A percentile compares a stretch with the other conserved stretches of the same genome.
These are phyloP conservation scores for Cantharis flavilabris DNA, from an alignment of 2,888 invertebrate genomes.

Conservation along the genomic window DNA sequence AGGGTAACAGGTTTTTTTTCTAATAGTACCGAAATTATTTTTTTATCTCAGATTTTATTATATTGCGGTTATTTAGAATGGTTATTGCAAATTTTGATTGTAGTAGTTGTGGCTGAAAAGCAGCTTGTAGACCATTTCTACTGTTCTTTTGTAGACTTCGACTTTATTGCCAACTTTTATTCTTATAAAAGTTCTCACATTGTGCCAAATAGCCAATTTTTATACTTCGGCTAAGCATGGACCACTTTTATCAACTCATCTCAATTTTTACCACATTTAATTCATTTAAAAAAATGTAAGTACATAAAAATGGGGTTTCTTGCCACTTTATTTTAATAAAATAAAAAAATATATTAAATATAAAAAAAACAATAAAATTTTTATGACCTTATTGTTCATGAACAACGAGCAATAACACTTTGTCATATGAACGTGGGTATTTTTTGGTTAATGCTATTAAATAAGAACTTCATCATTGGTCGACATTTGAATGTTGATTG, in stretches of 20 bases:
- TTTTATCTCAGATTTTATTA: background rate
- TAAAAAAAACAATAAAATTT: too few species aligned
- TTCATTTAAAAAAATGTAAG: background rate
- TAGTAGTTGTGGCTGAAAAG: background rate
- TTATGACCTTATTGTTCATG: too few species aligned
- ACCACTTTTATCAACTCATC: background rate
- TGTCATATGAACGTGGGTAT: too few species aligned
- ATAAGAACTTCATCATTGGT: too few species aligned
- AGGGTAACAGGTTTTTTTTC: background rate
- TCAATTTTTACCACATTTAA: background rate
- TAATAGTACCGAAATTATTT: background rate
- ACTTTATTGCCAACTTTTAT: background rate
- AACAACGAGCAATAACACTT: too few species aligned
- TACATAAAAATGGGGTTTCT: too few species aligned
- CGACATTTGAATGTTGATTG: too few species aligned
- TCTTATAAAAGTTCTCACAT: background rate
- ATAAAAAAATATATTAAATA: too few species aligned
- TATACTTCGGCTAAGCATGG: background rate
- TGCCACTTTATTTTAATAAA: too few species aligned
- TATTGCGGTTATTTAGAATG: background rate
- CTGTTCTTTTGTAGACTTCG: background rate
- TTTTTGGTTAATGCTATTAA: too few species aligned
- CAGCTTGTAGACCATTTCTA: background rate
- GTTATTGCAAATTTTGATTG: background rate
- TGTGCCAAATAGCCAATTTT: background rate